A percentile compares a stretch with the other conserved stretches of the same genome.
Evolutionary conservation across 2,888 invertebrate species (phyloP).

Genomic region (Catocala nupta): DNA sequence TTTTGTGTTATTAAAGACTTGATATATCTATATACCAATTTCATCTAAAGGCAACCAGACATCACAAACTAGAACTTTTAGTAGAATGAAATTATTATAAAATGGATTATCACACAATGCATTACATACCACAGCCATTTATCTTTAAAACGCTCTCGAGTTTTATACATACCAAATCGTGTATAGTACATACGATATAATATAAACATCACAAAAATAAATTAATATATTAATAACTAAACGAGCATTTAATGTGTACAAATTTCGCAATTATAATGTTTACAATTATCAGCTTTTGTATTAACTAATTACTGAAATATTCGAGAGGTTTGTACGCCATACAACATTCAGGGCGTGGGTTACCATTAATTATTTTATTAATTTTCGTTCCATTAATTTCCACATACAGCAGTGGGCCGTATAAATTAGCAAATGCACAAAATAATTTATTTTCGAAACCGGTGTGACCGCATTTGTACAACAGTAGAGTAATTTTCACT

Average conservation of each 20-base stretch:
- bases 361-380: slow-evolving; percentile 33
- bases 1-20: too few species aligned
- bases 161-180: too few species aligned
- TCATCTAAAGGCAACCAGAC: too few species aligned
- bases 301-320: slow-evolving; percentile 15
- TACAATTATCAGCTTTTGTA: slow-evolving; percentile 13
- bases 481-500: slow-evolving; percentile 15
- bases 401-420: slow-evolving; percentile 28
- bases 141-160: too few species aligned
- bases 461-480: slow-evolving; percentile 30
- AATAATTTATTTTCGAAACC: slow-evolving; percentile 38
- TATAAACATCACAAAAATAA: too few species aligned
- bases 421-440: slow-evolving; percentile 40
- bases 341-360: slow-evolving; percentile 30
- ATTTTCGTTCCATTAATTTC: slow-evolving; percentile 42
- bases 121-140: too few species aligned
- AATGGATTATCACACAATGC: too few species aligned
- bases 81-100: too few species aligned
- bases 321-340: slow-evolving; percentile 1
- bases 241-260: neutral
- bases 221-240: too few species aligned
- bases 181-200: too few species aligned
- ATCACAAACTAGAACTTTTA: too few species aligned
- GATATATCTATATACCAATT: too few species aligned
- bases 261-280: neutral